Evolutionary conservation across 2,797 vertebrate species (phyloP), one percentile per base, ranked within the genome.

Genomic region (Lepus townsendii): DNA sequence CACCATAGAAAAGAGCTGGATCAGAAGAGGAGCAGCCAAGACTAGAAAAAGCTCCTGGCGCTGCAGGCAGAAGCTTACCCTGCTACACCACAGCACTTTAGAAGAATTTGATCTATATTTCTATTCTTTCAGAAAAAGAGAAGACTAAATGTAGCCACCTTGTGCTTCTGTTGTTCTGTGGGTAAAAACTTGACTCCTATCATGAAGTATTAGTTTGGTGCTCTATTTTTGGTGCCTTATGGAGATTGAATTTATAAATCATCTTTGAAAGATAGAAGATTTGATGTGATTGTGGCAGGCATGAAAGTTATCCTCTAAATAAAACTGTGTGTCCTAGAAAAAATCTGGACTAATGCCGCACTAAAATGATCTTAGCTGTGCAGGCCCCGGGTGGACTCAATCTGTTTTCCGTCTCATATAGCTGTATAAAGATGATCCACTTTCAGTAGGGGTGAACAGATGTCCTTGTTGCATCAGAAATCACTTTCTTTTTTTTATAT

Each of bases 321-420:
- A 93, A 97, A 97, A 94, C 88, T 71, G 79, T 96, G 83, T 97
- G 78, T 93, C 20, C 88, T 94, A 95, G 95, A 79, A 73, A 88
- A 96, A 96, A 93, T 83, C 96, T 5, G 90, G 87, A 76, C 93
- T 97, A 97, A 94, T 96, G 91, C 82, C 38, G 47, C 2, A 8
- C 60, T 96, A 83, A 94, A 90, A 94, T 80, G 96, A 95, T 86
- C 73, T 96, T 96, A 96, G 97, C 97, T 50, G 90, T 88, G 63
- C 17, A 35, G 77, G 83, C 90, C 91, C 91, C 19, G 83, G 75
- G 76, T 69, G 73, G 14, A 76, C 52, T 54, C 0, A 42, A 73
- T 47, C 63, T 9, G 84, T 94, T 83, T 69, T 92, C 57, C 32
- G 47, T 2, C 4, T n/a, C 3, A 14, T 20, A 4, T 32, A 66